Base-by-base conservation (phyloP, 2,888 invertebrate genomes). In the Galeruca laticollis region DNA sequence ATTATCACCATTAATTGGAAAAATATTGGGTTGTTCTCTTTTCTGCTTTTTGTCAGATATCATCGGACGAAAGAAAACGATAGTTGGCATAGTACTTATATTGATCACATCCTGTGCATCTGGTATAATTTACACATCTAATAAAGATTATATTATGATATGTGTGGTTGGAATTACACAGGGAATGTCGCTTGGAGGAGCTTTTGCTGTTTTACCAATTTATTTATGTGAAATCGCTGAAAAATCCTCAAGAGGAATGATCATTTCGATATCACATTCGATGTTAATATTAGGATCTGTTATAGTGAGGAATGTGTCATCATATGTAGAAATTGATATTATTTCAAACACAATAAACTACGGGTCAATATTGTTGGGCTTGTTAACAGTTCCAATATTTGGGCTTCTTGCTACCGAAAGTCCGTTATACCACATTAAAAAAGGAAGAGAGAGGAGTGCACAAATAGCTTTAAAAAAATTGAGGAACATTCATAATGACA, bases 191-290 rank as follows among this genome's bases (percentile, higher is more conserved):
- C 5, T 15, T 15, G 61, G 61, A 13, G 61, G 61, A 20, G 35
- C 5, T 37, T 43, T 31, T 20, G n/a, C 61, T n/a, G 51, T 61
- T 4, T 51, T 61, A 51, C 51, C 61, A 0, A 51, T 51, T 13
- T 61, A 61, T n/a, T 21, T 61, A 13, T 18, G 51, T 31, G 61
- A 61, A 61, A 51, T 61, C 2, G 35, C 11, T 15, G 51, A 49
- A 51, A 35, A 49, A 15, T 10, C 15, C 20, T 35, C 35, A 6
- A 51, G 51, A 52, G 61, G 61, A 15, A 56, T 9, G 31, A 6
- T 56, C 10, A 18, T 56, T 33, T 26, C 33, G 8, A 2, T 31
- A 6, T 15, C 15, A 2, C 9, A 15, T 10, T 9, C 15, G 0
- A 33, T 15, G 9, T n/a, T 6, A 6, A 9, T n/a, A n/a, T 2